Evolutionary conservation across 53 echinoderm and acorn worm species (phyloP).

Genomic region (Pentamera pediparva): DNA sequence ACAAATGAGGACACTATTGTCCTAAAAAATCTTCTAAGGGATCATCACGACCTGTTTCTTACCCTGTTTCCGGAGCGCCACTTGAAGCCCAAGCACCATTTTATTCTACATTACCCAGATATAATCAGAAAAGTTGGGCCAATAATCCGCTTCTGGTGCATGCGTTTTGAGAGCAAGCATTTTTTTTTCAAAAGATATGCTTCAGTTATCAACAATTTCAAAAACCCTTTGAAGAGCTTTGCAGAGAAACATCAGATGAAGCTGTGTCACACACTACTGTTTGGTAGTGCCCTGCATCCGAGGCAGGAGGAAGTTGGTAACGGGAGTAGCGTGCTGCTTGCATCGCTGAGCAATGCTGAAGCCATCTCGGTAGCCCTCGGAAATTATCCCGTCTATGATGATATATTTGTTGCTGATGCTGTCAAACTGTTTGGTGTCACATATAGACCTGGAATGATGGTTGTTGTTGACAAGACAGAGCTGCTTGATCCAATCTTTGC

Average conservation of each 20-base stretch:
- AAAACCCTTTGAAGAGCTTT: conserved; percentile 24
- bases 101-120: conserved; percentile 45
- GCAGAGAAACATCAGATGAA: conserved; percentile 36
- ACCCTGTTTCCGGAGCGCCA: background rate
- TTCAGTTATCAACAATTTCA: conserved; percentile 16
- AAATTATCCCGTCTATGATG: conserved; percentile 26
- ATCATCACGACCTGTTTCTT: conserved; percentile 41
- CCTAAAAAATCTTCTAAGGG: background rate
- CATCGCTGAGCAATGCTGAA: background rate
- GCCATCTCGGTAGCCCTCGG: background rate
- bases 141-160: conserved; percentile 31
- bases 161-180: conserved; percentile 56
- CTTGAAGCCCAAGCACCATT: conserved; percentile 46
- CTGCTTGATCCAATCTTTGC: conserved; percentile 27
- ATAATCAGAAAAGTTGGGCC: conserved; percentile 35
- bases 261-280: background rate
- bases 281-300: background rate
- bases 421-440: conserved; percentile 1
- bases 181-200: conserved; percentile 36
- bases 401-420: conserved; percentile 39
- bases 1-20: conserved; percentile 35
- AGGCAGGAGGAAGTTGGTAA: background rate
- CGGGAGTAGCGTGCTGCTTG: conserved; percentile 2
- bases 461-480: conserved; percentile 18
- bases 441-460: conserved; percentile 35